Percentiles rank a stretch among this genome's conserved stretches.
Conservation (phyloP, 2,888 invertebrate species). For the Leptarthrus brevirostris region DNA sequence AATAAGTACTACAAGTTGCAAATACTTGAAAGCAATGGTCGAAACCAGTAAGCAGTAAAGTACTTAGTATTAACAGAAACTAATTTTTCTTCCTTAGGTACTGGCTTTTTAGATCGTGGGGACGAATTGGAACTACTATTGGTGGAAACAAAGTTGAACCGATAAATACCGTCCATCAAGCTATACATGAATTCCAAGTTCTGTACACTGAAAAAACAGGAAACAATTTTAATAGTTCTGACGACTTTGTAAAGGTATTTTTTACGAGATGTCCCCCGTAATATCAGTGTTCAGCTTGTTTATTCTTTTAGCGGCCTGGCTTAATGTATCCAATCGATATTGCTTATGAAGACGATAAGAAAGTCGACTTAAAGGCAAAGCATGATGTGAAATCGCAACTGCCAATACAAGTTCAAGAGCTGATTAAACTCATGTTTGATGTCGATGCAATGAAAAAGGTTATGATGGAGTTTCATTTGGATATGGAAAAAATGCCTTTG, state of each 20-base stretch:
- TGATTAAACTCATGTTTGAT: slow-evolving; percentile 90
- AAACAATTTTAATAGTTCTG: slow-evolving; percentile 78
- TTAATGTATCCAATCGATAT: slow-evolving; percentile 81
- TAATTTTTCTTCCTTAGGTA: slow-evolving; percentile 67
- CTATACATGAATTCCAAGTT: slow-evolving; percentile 73
- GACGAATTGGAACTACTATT: slow-evolving; percentile 94
- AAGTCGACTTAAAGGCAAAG: slow-evolving; percentile 56
- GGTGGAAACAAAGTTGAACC: slow-evolving; percentile 78
- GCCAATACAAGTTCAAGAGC: slow-evolving; percentile 79
- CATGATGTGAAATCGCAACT: slow-evolving; percentile 74
- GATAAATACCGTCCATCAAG: slow-evolving; percentile 69
- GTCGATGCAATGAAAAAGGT: slow-evolving; percentile 91
- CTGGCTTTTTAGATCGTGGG: slow-evolving; percentile 94
- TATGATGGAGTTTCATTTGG: slow-evolving; percentile 94
- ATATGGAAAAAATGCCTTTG: slow-evolving; percentile 97
- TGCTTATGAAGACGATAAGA: slow-evolving; percentile 77
- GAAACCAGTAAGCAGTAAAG: slow-evolving; percentile 68
- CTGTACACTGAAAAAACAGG: slow-evolving; percentile 84
- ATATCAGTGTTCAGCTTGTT: too few species aligned
- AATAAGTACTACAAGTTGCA: slow-evolving; percentile 98
- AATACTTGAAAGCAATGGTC: slow-evolving; percentile 80
- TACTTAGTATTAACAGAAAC: neutral
- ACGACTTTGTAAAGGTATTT: too few species aligned
- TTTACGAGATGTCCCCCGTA: too few species aligned
- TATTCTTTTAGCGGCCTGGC: slow-evolving; percentile 73